These are phyloP conservation scores for Amphiprion clarkii DNA, from an alignment of 2,797 vertebrate species.

Conservation along the genomic window DNA sequence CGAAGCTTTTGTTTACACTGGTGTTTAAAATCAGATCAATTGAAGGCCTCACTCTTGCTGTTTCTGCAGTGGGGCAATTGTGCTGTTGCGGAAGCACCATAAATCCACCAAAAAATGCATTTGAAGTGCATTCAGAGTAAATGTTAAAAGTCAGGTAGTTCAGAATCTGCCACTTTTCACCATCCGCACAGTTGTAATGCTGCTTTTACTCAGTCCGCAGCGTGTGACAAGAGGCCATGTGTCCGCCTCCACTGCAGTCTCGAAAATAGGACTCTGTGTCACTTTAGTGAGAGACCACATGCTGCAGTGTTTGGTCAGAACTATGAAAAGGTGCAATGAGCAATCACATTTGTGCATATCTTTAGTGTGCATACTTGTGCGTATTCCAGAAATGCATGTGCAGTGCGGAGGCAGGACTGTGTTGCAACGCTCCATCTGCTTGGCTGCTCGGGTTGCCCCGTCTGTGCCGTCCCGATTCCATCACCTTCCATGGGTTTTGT, in stretches of 20 bases:
- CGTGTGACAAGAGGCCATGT: constrained; percentile 53
- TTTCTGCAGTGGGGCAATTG: constrained; percentile 6
- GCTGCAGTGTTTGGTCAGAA: constrained; percentile 37
- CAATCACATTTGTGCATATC: constrained; percentile 38
- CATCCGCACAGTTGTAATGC: constrained; percentile 8
- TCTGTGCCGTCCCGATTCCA: constrained; percentile 72
- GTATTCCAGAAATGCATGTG: constrained; percentile 22
- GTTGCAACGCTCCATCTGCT: constrained; percentile 72
- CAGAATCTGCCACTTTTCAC: constrained; percentile 1
- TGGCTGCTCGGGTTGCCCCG: constrained; percentile 52
- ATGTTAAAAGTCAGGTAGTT: constrained; percentile 13
- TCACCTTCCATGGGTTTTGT: constrained; percentile 58
- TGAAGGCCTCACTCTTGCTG: constrained; percentile 10
- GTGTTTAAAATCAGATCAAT: constrained; percentile 52
- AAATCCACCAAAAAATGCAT: constrained; percentile 6
- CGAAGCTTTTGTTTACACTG: constrained; percentile 60
- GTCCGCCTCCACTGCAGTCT: constrained; percentile 36
- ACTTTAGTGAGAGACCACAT: constrained; percentile 45
- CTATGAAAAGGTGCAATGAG: constrained; percentile 19
- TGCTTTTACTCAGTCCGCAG: constrained; percentile 40
- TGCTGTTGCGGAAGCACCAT: not conserved
- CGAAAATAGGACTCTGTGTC: constrained; percentile 52
- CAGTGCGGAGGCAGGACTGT: constrained; percentile 32
- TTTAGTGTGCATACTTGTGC: not conserved
- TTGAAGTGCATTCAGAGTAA: not conserved